Base-by-base conservation (phyloP, 2,113 vertebrate species). In the Pungitius pungitius region DNA sequence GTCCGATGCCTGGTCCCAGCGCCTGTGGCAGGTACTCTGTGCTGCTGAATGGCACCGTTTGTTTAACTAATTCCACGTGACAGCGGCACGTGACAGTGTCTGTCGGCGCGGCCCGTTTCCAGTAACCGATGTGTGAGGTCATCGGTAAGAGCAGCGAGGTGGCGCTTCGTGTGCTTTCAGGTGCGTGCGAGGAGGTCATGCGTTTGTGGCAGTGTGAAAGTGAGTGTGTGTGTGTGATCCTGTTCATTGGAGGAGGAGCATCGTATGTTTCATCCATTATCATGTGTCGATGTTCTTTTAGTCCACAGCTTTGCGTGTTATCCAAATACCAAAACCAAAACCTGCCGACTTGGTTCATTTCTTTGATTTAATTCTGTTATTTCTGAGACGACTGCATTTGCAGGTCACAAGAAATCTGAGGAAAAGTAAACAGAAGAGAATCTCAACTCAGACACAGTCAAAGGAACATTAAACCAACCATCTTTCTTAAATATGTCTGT, bases 1-100 rank as follows among this genome's bases (percentile, higher is more conserved):
- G 9, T 74, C 51, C 12, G 13, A 51, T n/a, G n/a, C 72, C 75
- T 84, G 77, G 83, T 81, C 85, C 76, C 52, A 81, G 35, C 20
- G 74, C 0, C 30, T 62, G 45, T 68, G 80, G 84, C 78, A 69
- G 75, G 27, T 81, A 65, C 73, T 69, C 67, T 72, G 78, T 72
- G 75, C 63, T 22, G 55, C 81, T 75, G 78, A 82, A 63, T 39
- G 30, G 40, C 52, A 22, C 27, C 42, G 66, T 63, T 67, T 77
- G 56, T 79, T 75, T 42, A 62, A 61, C 79, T 82, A 27, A 82
- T 70, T 73, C 59, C 15, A 40, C 71, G 45, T n/a, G 76, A 20
- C 40, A 66, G 55, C 33, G 42, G 39, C 27, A 3, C 68, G 62
- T 79, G 68, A 64, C 68, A 82, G 69, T 80, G 77, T 64, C 78